Percentiles rank a stretch among this genome's conserved stretches.
phyloP scores from a whole-genome alignment of 2,113 vertebrate species.

The Corvus moneduloides region DNA sequence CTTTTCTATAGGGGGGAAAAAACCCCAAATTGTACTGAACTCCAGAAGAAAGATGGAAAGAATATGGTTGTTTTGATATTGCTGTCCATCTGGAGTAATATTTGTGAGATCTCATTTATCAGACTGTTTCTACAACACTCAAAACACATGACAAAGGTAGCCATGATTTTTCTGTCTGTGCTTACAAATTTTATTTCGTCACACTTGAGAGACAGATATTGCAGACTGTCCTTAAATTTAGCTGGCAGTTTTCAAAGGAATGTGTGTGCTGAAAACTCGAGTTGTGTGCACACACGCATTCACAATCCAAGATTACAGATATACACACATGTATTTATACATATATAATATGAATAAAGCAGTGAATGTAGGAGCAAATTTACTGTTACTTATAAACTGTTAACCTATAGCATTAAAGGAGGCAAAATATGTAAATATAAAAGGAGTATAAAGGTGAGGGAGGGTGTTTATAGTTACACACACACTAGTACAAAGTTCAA shows the following conservation, averaged over 20 bases:
- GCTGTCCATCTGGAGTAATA: not conserved
- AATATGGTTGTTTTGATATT: not conserved
- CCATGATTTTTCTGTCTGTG: not conserved
- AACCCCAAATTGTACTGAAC: not conserved
- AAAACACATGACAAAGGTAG: not conserved
- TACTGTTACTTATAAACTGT: not conserved
- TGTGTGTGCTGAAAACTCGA: not conserved
- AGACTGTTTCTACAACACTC: not conserved
- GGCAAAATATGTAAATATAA: not conserved
- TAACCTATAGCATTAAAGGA: not conserved
- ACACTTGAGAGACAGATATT: not conserved
- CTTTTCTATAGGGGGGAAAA: not conserved
- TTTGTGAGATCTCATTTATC: not conserved
- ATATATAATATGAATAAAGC: not conserved
- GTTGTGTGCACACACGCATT: not conserved
- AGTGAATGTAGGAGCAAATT: not conserved
- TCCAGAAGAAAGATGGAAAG: not conserved
- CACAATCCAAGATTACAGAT: not conserved
- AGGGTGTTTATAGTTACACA: not conserved
- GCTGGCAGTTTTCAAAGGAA: not conserved
- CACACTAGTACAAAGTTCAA: not conserved
- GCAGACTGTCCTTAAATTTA: not conserved
- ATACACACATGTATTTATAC: fast-evolving
- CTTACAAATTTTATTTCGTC: not conserved
- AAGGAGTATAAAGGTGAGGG: not conserved